phyloP scores from a whole-genome alignment of 2,888 invertebrate genomes.

The Odontocolon sp. region DNA sequence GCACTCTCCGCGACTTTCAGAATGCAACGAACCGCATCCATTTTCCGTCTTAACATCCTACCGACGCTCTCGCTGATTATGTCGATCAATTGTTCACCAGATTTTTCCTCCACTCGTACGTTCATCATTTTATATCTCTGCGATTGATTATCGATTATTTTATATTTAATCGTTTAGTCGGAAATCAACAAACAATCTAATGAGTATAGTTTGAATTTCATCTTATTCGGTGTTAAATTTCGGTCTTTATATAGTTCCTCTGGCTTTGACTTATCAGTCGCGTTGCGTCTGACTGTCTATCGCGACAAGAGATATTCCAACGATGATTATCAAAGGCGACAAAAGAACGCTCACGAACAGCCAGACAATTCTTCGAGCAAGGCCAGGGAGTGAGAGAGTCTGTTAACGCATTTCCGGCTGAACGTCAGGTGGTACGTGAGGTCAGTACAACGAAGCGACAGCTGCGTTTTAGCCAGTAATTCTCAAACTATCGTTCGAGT shows the following conservation, averaged over 20 bases:
- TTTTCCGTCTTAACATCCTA: conserved; percentile 92
- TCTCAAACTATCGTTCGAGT: conserved; percentile 18
- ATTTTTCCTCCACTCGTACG: conserved; percentile 90
- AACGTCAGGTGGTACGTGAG: conserved; percentile 43
- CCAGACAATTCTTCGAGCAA: conserved; percentile 23
- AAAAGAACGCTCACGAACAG: conserved; percentile 3
- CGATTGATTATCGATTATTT: conserved; percentile 15
- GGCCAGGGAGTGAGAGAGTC: conserved; percentile 1
- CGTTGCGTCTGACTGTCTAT: neutral
- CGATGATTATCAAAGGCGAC: neutral
- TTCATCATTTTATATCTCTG: conserved; percentile 91
- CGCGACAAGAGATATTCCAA: neutral
- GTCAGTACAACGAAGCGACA: conserved; percentile 6
- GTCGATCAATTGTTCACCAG: conserved; percentile 89
- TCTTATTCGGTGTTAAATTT: no score
- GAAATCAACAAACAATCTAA: no score
- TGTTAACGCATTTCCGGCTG: conserved; percentile 48
- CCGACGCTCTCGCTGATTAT: conserved; percentile 92
- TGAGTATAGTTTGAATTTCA: neutral
- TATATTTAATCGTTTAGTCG: neutral
- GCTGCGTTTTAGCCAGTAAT: conserved; percentile 33
- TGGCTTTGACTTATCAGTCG: neutral
- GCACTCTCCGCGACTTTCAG: conserved; percentile 88
- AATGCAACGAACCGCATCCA: conserved; percentile 94
- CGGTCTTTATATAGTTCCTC: neutral